These are phyloP conservation scores for Melanerpes formicivorus DNA, from an alignment of 2,113 vertebrate genomes.

Conservation along the genomic window DNA sequence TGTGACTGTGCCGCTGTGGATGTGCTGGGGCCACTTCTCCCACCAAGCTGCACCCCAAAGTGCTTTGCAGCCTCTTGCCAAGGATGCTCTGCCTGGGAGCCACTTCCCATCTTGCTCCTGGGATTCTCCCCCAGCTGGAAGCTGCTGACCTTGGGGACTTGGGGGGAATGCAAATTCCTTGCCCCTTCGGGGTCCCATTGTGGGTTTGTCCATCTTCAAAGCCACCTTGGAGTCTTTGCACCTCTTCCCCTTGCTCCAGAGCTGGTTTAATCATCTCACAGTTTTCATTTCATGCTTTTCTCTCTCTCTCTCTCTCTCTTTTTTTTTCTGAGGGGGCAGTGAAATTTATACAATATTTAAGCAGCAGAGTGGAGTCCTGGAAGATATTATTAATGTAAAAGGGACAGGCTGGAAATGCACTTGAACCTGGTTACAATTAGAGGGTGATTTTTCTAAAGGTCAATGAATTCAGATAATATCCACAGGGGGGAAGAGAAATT, in stretches of 20 bases:
- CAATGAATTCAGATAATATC: conserved; percentile 99
- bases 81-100: not conserved
- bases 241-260: not conserved
- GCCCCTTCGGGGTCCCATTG: rapidly evolving
- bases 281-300: conserved; percentile 67
- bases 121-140: not conserved
- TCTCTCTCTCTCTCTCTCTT: not conserved
- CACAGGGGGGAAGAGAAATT: conserved; percentile 96
- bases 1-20: rapidly evolving
- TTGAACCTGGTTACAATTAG: conserved; percentile 94
- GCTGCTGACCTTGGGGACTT: not conserved
- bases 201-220: not conserved
- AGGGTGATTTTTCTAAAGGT: conserved; percentile 99
- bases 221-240: not conserved
- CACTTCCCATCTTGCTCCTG: rapidly evolving
- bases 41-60: not conserved
- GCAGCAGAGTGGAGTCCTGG: conserved; percentile 77
- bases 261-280: conserved; percentile 62
- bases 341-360: conserved; percentile 88
- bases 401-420: conserved; percentile 91
- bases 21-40: not conserved
- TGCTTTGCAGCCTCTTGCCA: not conserved
- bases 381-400: conserved; percentile 89
- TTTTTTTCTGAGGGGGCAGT: conserved; percentile 73
- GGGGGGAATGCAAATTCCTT: not conserved